phyloP scores from a whole-genome alignment of 2,888 invertebrate genomes.

The Timandra comae region DNA sequence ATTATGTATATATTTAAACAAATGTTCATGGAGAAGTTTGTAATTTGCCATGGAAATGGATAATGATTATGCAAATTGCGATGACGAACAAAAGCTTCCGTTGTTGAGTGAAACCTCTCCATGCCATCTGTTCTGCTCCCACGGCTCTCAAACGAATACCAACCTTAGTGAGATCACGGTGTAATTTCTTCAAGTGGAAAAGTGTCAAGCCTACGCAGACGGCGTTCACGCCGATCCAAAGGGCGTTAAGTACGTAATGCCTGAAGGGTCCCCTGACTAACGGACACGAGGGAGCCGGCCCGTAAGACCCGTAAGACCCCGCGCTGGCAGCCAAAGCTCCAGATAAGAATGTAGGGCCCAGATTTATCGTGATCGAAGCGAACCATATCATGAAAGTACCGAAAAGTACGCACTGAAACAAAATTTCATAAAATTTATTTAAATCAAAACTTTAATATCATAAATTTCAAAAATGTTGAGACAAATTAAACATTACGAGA shows the following conservation, averaged over 20 bases:
- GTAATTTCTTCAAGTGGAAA: slow-evolving; percentile 88
- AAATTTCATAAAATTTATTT: slow-evolving; percentile 17
- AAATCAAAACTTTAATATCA: slow-evolving; percentile 7
- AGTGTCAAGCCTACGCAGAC: slow-evolving; percentile 90
- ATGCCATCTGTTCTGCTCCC: slow-evolving; percentile 36
- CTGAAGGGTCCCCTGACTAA: slow-evolving; percentile 91
- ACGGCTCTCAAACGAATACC: slow-evolving; percentile 27
- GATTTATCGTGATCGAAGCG: slow-evolving; percentile 91
- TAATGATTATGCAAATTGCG: slow-evolving; percentile 38
- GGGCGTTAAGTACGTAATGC: slow-evolving; percentile 92
- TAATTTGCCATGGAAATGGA: slow-evolving; percentile 32
- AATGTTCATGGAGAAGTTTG: slow-evolving; percentile 52
- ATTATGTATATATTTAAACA: slow-evolving; percentile 18
- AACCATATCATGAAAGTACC: slow-evolving; percentile 97
- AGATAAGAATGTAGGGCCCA: slow-evolving; percentile 90
- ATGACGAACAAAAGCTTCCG: slow-evolving; percentile 31
- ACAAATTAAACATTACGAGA: slow-evolving; percentile 9
- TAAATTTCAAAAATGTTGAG: slow-evolving; percentile 9
- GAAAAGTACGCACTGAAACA: slow-evolving; percentile 89
- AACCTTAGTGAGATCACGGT: slow-evolving; percentile 86
- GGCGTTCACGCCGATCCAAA: slow-evolving; percentile 93
- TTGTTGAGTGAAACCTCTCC: slow-evolving; percentile 41
- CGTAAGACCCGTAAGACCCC: slow-evolving; percentile 82
- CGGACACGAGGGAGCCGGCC: slow-evolving; percentile 86
- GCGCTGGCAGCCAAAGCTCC: slow-evolving; percentile 89